phyloP scores from a whole-genome alignment of 2,113 vertebrate species.

The Gavialis gangeticus region DNA sequence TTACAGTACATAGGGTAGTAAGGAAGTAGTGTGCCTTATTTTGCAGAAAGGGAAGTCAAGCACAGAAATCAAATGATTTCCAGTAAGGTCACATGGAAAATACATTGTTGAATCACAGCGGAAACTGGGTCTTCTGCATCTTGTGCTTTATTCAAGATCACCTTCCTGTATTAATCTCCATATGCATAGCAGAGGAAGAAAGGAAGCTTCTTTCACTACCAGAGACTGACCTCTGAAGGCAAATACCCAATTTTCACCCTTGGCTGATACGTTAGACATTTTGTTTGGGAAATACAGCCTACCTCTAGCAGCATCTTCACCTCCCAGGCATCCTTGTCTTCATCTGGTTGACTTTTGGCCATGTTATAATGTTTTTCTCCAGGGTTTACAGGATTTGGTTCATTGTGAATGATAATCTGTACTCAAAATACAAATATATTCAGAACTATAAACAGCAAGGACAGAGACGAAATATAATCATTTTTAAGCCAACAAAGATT shows the following conservation, averaged over 20 bases:
- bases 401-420: slow-evolving; percentile 95
- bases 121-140: background rate
- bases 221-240: background rate
- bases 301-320: slow-evolving; percentile 96
- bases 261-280: rapidly evolving
- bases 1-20: background rate
- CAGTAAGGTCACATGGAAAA: background rate
- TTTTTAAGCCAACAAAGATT: slow-evolving; percentile 33
- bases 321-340: slow-evolving; percentile 91
- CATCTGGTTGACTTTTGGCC: slow-evolving; percentile 84
- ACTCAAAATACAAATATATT: slow-evolving; percentile 64
- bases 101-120: background rate
- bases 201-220: background rate
- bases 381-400: slow-evolving; percentile 75
- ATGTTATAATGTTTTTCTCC: slow-evolving; percentile 91
- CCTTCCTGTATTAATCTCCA: slow-evolving; percentile 23
- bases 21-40: background rate
- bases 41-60: background rate
- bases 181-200: background rate
- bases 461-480: background rate
- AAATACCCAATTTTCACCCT: background rate
- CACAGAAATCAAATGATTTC: background rate
- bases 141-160: background rate
- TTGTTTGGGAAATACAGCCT: slow-evolving; percentile 24
- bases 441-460: slow-evolving; percentile 26